Conservation (phyloP, 2,113 vertebrate species). For the Cyanoramphus novaezelandiae region DNA sequence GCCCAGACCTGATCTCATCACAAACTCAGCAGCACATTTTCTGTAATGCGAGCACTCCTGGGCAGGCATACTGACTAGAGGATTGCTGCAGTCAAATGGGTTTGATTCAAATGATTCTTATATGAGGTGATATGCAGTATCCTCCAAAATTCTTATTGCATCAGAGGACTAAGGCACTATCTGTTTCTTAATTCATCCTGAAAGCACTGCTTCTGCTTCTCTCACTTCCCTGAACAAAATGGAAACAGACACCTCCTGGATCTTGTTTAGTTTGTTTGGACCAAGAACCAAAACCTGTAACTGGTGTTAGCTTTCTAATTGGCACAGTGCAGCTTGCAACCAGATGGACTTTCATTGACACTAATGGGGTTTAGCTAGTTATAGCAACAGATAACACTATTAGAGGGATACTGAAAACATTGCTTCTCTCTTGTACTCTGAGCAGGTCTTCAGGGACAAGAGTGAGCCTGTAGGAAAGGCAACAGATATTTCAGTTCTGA, state of each 20-base stretch:
- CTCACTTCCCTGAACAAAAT: not conserved
- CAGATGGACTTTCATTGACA: not conserved
- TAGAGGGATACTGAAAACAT: not conserved
- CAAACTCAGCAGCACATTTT: not conserved
- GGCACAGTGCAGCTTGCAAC: not conserved
- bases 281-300: not conserved
- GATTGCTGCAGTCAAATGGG: not conserved
- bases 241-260: not conserved
- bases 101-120: not conserved
- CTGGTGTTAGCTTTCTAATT: not conserved
- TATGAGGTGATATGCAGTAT: not conserved
- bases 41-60: not conserved
- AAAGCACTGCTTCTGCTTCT: not conserved
- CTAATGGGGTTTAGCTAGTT: not conserved
- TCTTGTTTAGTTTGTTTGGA: not conserved
- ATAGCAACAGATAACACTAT: not conserved
- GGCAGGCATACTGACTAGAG: not conserved
- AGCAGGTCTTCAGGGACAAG: not conserved
- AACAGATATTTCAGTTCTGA: not conserved
- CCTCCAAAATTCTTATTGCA: not conserved
- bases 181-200: not conserved
- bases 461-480: not conserved
- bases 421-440: not conserved
- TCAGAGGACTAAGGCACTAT: not conserved
- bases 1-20: not conserved